phyloP scores from a whole-genome alignment of 1,140 invertebrate genomes.

The Halesus radiatus region DNA sequence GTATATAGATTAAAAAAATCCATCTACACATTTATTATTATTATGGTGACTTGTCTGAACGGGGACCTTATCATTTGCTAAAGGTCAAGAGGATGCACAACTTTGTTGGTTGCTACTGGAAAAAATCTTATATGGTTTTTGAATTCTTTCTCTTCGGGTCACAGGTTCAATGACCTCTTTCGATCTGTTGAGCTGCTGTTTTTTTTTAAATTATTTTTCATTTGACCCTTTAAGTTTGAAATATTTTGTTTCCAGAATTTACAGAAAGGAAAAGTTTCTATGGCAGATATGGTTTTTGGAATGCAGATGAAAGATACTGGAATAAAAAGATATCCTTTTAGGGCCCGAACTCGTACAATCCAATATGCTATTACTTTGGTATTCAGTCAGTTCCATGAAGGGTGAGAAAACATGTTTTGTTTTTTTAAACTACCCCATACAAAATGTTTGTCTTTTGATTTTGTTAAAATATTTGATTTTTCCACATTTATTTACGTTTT shows the following conservation, averaged over 20 bases:
- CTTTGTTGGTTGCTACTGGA: too few relatives aligned
- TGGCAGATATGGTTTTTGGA: conserved; percentile 93
- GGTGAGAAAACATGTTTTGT: conserved; percentile 66
- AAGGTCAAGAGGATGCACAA: too few relatives aligned
- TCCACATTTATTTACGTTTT: too few relatives aligned
- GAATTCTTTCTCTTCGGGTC: too few relatives aligned
- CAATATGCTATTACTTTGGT: conserved; percentile 93
- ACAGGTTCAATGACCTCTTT: too few relatives aligned
- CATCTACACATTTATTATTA: too few relatives aligned
- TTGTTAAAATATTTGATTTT: not conserved
- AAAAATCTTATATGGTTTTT: too few relatives aligned
- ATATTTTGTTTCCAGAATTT: conserved; percentile 71
- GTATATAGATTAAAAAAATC: too few relatives aligned
- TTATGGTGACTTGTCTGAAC: too few relatives aligned
- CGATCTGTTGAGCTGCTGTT: too few relatives aligned
- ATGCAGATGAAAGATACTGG: conserved; percentile 91
- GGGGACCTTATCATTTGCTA: too few relatives aligned
- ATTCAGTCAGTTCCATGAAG: conserved; percentile 83
- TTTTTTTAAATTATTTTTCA: not conserved
- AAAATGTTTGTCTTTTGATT: not conserved
- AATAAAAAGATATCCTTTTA: conserved; percentile 87
- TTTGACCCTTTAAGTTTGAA: conserved; percentile 41
- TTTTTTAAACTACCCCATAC: not conserved
- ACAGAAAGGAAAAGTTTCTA: conserved; percentile 84
- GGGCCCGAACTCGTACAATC: conserved; percentile 85